A percentile compares a stretch with the other conserved stretches of the same genome.
These are phyloP conservation scores for Drosophila fulvimacula DNA, from an alignment of 2,888 invertebrate species.

Conservation along the genomic window DNA sequence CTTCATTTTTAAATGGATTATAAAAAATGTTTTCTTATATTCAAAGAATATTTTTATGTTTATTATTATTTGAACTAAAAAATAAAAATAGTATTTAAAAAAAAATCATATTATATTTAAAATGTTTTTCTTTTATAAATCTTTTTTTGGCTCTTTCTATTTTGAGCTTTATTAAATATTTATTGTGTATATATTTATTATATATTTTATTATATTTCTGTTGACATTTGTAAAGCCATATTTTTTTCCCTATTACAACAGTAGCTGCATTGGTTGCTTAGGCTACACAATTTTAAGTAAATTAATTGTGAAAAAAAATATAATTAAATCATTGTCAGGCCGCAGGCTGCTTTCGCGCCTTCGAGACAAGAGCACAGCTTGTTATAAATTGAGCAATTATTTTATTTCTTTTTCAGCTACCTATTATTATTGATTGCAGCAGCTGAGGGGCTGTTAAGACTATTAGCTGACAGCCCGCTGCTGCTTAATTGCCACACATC, in stretches of 20 bases:
- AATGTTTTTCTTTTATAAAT: background rate
- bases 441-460: background rate
- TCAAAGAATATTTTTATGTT: too few species aligned
- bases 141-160: background rate
- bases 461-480: constrained; percentile 3
- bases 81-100: background rate
- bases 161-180: background rate
- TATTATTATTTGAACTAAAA: background rate
- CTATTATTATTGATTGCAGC: constrained; percentile 1
- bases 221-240: background rate
- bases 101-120: too few species aligned
- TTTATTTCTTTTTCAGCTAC: background rate
- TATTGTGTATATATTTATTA: too few species aligned
- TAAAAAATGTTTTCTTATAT: too few species aligned
- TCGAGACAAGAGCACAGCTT: background rate
- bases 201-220: background rate
- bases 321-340: background rate
- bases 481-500: constrained; percentile 2
- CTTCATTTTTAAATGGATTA: too few species aligned
- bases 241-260: background rate
- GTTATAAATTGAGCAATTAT: constrained; percentile 56
- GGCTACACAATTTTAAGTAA: background rate
- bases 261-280: background rate
- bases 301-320: background rate
- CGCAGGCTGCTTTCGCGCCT: background rate